phyloP scores from a whole-genome alignment of 2,797 vertebrate genomes.

The Mallotus villosus region DNA sequence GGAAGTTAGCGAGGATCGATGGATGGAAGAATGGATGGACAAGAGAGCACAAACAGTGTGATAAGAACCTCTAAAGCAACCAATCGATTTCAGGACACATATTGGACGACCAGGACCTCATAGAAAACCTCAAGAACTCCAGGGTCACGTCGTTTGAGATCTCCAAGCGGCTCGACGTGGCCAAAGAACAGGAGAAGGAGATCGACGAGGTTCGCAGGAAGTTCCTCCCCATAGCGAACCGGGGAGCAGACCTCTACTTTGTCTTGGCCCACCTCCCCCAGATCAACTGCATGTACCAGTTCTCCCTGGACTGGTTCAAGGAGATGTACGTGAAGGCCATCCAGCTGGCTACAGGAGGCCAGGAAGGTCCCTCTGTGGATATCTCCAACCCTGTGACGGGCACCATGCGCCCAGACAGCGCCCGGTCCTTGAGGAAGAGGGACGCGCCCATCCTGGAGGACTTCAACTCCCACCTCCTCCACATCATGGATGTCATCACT shows the following conservation, averaged over 20 bases:
- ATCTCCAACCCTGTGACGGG: slow-evolving; percentile 9
- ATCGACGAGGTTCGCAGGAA: slow-evolving; percentile 42
- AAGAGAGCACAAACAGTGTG: not conserved
- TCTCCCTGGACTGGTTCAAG: slow-evolving; percentile 69
- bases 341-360: slow-evolving; percentile 15
- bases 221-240: slow-evolving; percentile 61
- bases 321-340: slow-evolving; percentile 52
- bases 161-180: slow-evolving; percentile 45
- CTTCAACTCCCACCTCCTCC: slow-evolving; percentile 33
- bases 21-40: too few relatives aligned
- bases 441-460: not conserved
- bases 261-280: slow-evolving; percentile 50
- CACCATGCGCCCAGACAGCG: not conserved
- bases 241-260: slow-evolving; percentile 64
- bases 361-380: not conserved
- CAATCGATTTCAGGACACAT: slow-evolving; percentile 46
- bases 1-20: too few relatives aligned
- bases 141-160: slow-evolving; percentile 61
- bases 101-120: slow-evolving; percentile 64
- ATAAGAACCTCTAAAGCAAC: too few relatives aligned
- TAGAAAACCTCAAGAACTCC: slow-evolving; percentile 60
- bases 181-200: slow-evolving; percentile 51
- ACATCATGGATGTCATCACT: slow-evolving; percentile 50
- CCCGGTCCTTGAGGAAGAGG: not conserved
- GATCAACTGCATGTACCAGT: slow-evolving; percentile 66